phyloP scores from a whole-genome alignment of 2,888 invertebrate genomes.

The Phasia obesa region DNA sequence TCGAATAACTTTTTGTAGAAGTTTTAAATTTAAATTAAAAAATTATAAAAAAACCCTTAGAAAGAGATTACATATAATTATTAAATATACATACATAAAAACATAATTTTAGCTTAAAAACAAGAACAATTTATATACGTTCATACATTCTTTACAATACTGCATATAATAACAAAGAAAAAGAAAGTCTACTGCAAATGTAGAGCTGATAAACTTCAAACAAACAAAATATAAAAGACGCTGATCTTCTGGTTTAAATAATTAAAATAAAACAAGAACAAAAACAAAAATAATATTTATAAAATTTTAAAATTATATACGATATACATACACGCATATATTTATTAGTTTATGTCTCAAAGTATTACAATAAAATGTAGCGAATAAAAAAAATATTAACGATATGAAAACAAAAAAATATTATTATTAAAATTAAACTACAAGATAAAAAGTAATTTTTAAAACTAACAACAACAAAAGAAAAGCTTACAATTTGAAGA shows the following conservation, averaged over 20 bases:
- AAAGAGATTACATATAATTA: neutral
- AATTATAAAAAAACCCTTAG: neutral
- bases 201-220: constrained; percentile 73
- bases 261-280: constrained; percentile 31
- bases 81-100: constrained; percentile 12
- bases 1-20: constrained; percentile 44
- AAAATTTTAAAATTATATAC: constrained; percentile 55
- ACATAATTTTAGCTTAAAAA: constrained; percentile 40
- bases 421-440: constrained; percentile 48
- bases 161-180: constrained; percentile 67
- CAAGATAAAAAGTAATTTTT: constrained; percentile 37
- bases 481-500: constrained; percentile 62
- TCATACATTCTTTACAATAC: neutral
- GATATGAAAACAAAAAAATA: neutral
- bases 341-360: constrained; percentile 73
- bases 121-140: constrained; percentile 9
- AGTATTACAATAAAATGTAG: constrained; percentile 48
- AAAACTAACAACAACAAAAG: constrained; percentile 2
- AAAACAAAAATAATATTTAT: constrained; percentile 58
- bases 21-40: constrained; percentile 59
- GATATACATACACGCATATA: constrained; percentile 13
- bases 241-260: constrained; percentile 75
- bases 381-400: constrained; percentile 40
- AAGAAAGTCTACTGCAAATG: too few relatives aligned
- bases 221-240: constrained; percentile 72